Evolutionary conservation across 2,888 invertebrate species (phyloP).

Genomic region (Cheiracanthium punctorium): DNA sequence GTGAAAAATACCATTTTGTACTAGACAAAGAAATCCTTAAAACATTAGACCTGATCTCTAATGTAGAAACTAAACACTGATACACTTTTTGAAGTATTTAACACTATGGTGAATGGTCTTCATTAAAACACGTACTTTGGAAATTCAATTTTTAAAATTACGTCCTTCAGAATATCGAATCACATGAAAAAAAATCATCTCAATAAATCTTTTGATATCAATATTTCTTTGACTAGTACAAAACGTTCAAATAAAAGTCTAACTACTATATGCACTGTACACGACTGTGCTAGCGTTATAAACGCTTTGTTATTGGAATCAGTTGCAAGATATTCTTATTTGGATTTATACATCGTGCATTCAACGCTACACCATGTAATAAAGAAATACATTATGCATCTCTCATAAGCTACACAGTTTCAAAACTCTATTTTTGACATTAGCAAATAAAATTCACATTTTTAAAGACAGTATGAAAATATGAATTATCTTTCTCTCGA

Average conservation of each 20-base stretch:
- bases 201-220: not conserved
- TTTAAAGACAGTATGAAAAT: slow-evolving; percentile 71
- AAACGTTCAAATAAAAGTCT: slow-evolving; percentile 50
- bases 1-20: slow-evolving; percentile 52
- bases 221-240: slow-evolving; percentile 64
- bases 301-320: slow-evolving; percentile 49
- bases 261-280: slow-evolving; percentile 57
- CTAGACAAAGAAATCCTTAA: slow-evolving; percentile 45
- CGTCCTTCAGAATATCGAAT: not conserved
- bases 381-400: slow-evolving; percentile 60
- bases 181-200: not conserved
- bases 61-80: not conserved
- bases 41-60: not conserved
- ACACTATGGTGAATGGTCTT: no score
- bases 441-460: slow-evolving; percentile 66
- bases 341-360: slow-evolving; percentile 66
- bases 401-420: slow-evolving; percentile 62
- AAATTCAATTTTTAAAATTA: slow-evolving; percentile 7
- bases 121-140: no score
- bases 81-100: not conserved
- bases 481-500: slow-evolving; percentile 62
- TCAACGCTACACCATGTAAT: slow-evolving; percentile 65
- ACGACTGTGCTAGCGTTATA: slow-evolving; percentile 33
- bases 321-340: slow-evolving; percentile 48
- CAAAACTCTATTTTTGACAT: slow-evolving; percentile 59